Conservation (phyloP, 2,797 vertebrate species). For the Peromyscus aztecus region DNA sequence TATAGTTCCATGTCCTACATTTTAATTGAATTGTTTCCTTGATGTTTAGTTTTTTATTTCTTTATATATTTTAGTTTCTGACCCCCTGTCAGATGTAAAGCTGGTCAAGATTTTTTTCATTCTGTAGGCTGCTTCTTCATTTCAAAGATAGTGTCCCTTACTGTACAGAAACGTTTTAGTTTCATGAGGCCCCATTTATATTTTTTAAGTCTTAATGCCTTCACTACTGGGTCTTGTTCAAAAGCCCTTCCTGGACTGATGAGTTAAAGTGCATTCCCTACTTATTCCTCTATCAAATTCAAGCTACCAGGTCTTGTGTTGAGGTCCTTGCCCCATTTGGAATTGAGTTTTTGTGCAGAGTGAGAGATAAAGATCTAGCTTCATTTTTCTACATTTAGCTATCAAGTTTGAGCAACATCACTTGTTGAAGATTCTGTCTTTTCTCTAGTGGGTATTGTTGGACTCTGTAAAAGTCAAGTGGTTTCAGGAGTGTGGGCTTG, state of each 20-base stretch:
- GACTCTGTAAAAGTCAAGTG: neutral
- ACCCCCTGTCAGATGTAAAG: neutral
- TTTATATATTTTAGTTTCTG: neutral
- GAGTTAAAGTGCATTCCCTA: neutral
- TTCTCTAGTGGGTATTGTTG: neutral
- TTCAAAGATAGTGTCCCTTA: neutral
- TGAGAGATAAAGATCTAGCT: neutral
- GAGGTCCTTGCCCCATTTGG: neutral
- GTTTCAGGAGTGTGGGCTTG: neutral
- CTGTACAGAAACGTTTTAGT: neutral
- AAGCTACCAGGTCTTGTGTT: neutral
- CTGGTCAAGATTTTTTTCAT: neutral
- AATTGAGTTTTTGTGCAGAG: neutral
- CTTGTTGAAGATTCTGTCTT: neutral
- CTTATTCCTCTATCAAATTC: neutral
- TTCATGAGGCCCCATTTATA: neutral
- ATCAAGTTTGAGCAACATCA: neutral
- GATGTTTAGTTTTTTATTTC: neutral
- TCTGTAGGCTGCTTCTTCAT: neutral
- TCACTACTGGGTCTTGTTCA: neutral
- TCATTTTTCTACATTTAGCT: neutral
- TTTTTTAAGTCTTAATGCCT: neutral
- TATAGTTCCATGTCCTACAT: neutral
- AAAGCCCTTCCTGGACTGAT: too few relatives aligned
- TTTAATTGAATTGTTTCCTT: neutral